Evolutionary conservation across 2,113 vertebrate species (phyloP).

Genomic region (Cyanoliseus patagonus): DNA sequence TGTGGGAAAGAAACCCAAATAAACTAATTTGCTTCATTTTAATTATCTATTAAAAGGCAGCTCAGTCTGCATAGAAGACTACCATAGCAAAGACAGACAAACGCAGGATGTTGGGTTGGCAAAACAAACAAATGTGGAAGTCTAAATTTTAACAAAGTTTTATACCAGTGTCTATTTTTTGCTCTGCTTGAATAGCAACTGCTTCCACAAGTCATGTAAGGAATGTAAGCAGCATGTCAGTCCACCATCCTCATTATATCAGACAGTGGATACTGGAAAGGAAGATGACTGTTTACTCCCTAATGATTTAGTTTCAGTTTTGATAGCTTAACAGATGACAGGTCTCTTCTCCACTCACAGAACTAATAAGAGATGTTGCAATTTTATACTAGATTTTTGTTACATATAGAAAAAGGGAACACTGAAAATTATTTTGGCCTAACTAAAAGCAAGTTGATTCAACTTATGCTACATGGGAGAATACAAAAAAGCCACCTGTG

Average conservation of each 20-base stretch:
- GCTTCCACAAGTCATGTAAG: background rate
- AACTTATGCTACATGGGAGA: background rate
- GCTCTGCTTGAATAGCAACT: background rate
- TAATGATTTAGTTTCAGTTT: background rate
- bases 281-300: background rate
- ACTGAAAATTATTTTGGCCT: background rate
- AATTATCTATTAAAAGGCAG: background rate
- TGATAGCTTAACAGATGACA: background rate
- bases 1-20: background rate
- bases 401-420: background rate
- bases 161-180: background rate
- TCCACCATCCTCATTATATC: background rate
- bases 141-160: background rate
- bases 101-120: background rate
- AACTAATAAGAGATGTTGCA: background rate
- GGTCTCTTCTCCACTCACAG: background rate
- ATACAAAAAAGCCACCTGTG: background rate
- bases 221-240: background rate
- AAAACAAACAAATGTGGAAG: background rate
- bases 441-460: background rate
- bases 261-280: background rate
- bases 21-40: background rate
- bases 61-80: background rate
- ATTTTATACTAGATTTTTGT: background rate
- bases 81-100: background rate